Evolutionary conservation across 2,888 invertebrate species (phyloP), one percentile per base, ranked within the genome.

Genomic region (Monopis laevigella): DNA sequence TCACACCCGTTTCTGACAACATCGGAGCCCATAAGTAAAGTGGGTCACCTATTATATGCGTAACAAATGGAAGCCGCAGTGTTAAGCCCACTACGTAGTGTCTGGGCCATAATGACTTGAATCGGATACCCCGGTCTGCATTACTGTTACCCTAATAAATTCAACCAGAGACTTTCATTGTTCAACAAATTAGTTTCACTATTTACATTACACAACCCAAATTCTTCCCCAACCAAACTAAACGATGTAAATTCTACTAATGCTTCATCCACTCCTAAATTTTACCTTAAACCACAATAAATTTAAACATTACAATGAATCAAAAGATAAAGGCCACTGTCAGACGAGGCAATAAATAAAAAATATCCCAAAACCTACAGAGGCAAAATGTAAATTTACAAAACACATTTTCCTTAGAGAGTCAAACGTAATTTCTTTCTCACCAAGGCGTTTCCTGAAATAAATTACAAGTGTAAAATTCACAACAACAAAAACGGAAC

Each of bases 391-490:
- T 67, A 69, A 75, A 74, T 75, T 72, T 70, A 68, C 65, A 75
- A 72, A 74, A 74, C 74, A 78, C 69, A 77, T 75, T 80, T 74
- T 72, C 72, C 67, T 73, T 68, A 57, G 65, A 68, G 75, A 71
- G 72, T 73, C 73, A 64, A 71, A 70, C 67, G 67, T 70, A 75
- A 77, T 77, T 77, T 75, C 69, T 77, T 78, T 78, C 68, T 71
- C 72, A 67, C 72, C 68, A 65, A 72, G 72, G 73, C 70, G 65
- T 73, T 77, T 77, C 77, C 77, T 75, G 75, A 74, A 78, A 80
- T 78, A 78, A 80, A 80, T 80, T 77, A 80, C 78, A 75, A 78
- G 78, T 80, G 80, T 78, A 78, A 78, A 80, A 80, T 78, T 77
- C 74, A 72, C 71, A 78, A 74, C 75, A 80, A 80, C 75, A 78